These are phyloP conservation scores for Pristionchus mayeri DNA, from an alignment of 2,888 invertebrate genomes.

Conservation along the genomic window DNA sequence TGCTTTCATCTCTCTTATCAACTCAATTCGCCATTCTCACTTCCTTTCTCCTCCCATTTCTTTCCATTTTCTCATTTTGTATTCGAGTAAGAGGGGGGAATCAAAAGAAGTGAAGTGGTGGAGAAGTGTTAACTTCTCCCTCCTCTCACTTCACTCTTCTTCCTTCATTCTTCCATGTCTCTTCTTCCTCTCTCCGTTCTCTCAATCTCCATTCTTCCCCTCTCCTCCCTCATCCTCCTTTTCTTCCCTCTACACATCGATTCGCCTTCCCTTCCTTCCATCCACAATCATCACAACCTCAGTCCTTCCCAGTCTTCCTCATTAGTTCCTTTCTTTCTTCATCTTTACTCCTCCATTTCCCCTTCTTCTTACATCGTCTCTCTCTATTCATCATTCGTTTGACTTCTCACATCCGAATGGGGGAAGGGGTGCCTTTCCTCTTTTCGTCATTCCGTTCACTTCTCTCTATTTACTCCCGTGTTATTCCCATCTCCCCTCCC, in stretches of 20 bases:
- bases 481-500: slow-evolving; percentile 13
- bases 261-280: background rate
- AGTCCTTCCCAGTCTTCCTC: too few species aligned
- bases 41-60: background rate
- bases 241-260: slow-evolving; percentile 13
- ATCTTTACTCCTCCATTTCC: too few species aligned
- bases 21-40: too few species aligned
- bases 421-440: too few species aligned
- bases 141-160: background rate
- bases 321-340: slow-evolving; percentile 10
- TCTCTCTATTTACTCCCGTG: slow-evolving; percentile 48
- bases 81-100: background rate
- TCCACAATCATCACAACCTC: slow-evolving; percentile 12
- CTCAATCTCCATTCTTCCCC: slow-evolving; percentile 8
- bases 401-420: background rate
- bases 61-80: too few species aligned
- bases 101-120: background rate
- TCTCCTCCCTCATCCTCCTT: slow-evolving; percentile 35
- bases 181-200: slow-evolving; percentile 44
- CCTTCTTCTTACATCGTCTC: slow-evolving; percentile 42
- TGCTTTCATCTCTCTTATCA: too few species aligned
- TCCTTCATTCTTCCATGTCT: slow-evolving; percentile 49
- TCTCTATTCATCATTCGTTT: slow-evolving; percentile 15
- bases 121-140: background rate
- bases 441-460: background rate